Base-by-base conservation (phyloP, 2,113 vertebrate species). In the Ancistrus triradiatus region DNA sequence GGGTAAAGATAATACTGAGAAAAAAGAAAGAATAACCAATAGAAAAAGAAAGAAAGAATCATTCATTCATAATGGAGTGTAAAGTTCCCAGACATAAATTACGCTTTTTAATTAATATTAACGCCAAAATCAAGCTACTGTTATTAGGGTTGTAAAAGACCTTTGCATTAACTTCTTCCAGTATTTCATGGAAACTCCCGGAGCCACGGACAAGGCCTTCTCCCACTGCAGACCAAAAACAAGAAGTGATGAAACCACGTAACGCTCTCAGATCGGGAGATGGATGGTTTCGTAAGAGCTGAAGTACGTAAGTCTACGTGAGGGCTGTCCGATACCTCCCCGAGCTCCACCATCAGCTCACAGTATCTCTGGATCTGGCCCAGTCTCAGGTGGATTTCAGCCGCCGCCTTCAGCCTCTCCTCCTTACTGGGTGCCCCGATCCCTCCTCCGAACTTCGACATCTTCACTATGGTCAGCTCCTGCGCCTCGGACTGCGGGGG, bases 131-230 rank as follows among this genome's bases (percentile, higher is more conserved):
- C 9, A 4, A 33, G 28, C 4, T 33, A 33, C n/a, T n/a, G n/a
- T 33, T 33, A 5, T 33, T 33, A n/a, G n/a, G n/a, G n/a, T n/a
- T 50, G 3, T 18, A 50, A 49, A 14, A 43, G 85, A 98, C 96
- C 96, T 93, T 80, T 98, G 94, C 94, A 95, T 97, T 70, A 99
- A 81, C 70, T 95, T 98, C 79, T 83, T 97, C 96, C 96, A 99
- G 56, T 99, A 99, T 68, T 91, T 95, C 91, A 97, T 87, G n/a
- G 96, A 99, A 17, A 99, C 94, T 15, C 94, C 95, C 8, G 96
- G 96, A 1, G 96, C 96, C 53, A 98, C 79, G 2, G 95, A 94
- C 33, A 99, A 81, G 0, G 95, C 96, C 79, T 93, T 97, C 79
- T 99, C 95, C 96, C 96, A 99, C 96, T 98, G 78, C 42, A 59